Conservation (phyloP, 2,113 vertebrate genomes). For the Neodontobutis hainanensis region DNA sequence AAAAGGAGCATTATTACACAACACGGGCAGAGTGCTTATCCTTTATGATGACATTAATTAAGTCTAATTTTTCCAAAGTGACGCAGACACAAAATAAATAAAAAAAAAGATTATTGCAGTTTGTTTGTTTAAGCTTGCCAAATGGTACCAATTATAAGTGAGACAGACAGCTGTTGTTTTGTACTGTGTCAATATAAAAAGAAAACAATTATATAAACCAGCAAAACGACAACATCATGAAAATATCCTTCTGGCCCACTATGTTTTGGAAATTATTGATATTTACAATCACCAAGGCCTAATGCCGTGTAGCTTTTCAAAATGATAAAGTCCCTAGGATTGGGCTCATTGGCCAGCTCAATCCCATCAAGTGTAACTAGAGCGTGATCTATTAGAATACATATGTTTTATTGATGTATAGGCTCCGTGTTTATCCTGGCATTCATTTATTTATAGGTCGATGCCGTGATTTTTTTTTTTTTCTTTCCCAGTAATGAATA, state of each 20-base stretch:
- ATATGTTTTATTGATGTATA: slow-evolving; percentile 78
- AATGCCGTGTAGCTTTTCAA: slow-evolving; percentile 52
- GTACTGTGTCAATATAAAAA: slow-evolving; percentile 15
- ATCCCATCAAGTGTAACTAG: slow-evolving; percentile 74
- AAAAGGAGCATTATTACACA: slow-evolving; percentile 6
- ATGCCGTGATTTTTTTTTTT: slow-evolving; percentile 70
- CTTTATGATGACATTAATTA: slow-evolving; percentile 27
- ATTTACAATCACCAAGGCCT: slow-evolving; percentile 61
- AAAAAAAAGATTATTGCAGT: slow-evolving; percentile 3
- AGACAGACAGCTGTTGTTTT: slow-evolving; percentile 13
- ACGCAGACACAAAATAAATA: slow-evolving; percentile 7
- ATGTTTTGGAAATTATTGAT: slow-evolving; percentile 60
- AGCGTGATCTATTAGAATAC: slow-evolving; percentile 78
- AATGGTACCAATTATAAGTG: background rate
- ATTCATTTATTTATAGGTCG: slow-evolving; percentile 79
- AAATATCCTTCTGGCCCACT: slow-evolving; percentile 58
- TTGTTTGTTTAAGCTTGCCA: slow-evolving; percentile 8
- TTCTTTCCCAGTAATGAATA: slow-evolving; percentile 74
- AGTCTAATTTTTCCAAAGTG: slow-evolving; percentile 20
- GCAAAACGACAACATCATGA: slow-evolving; percentile 27
- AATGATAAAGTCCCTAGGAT: slow-evolving; percentile 62
- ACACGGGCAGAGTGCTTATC: slow-evolving; percentile 33
- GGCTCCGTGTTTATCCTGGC: slow-evolving; percentile 71
- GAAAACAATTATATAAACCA: slow-evolving; percentile 41
- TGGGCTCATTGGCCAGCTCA: slow-evolving; percentile 67